phyloP scores from a whole-genome alignment of 2,888 invertebrate species.

The Mantis religiosa region DNA sequence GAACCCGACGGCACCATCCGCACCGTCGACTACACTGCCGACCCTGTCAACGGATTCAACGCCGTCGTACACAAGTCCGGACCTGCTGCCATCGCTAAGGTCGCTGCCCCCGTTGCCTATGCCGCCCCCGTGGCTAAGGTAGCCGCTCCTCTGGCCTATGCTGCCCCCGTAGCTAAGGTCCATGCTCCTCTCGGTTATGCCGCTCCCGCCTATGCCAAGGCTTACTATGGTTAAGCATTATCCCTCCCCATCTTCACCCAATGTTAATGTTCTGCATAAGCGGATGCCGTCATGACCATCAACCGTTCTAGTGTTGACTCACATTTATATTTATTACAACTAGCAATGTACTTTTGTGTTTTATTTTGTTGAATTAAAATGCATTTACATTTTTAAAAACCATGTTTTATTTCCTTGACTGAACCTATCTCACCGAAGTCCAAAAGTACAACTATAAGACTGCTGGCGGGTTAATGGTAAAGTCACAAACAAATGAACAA shows the following conservation, averaged over 20 bases:
- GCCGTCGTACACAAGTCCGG: slow-evolving; percentile 30
- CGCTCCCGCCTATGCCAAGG: slow-evolving; percentile 16
- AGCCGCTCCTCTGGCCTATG: slow-evolving; percentile 37
- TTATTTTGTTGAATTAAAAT: not conserved
- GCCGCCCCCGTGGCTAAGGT: slow-evolving; percentile 34
- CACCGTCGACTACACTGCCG: slow-evolving; percentile 32
- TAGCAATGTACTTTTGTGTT: not conserved
- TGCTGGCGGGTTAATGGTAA: too few species aligned
- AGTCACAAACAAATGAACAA: too few species aligned
- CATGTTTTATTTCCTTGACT: not conserved
- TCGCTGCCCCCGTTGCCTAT: slow-evolving; percentile 18
- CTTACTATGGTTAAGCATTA: not conserved
- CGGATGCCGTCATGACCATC: not conserved
- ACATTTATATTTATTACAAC: not conserved
- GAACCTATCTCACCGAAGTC: too few species aligned
- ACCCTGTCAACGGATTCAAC: slow-evolving; percentile 34
- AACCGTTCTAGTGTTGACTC: not conserved
- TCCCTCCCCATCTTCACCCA: not conserved
- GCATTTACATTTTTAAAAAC: not conserved
- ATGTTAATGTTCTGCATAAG: not conserved
- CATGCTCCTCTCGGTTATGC: slow-evolving; percentile 33
- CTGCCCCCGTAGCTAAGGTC: slow-evolving; percentile 41
- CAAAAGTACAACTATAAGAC: too few species aligned
- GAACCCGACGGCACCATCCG: slow-evolving; percentile 32
- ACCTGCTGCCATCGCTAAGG: not conserved